Percentiles rank a stretch among this genome's conserved stretches.
Conservation (phyloP, 2,113 vertebrate species). For the Dryoscopus gambensis region DNA sequence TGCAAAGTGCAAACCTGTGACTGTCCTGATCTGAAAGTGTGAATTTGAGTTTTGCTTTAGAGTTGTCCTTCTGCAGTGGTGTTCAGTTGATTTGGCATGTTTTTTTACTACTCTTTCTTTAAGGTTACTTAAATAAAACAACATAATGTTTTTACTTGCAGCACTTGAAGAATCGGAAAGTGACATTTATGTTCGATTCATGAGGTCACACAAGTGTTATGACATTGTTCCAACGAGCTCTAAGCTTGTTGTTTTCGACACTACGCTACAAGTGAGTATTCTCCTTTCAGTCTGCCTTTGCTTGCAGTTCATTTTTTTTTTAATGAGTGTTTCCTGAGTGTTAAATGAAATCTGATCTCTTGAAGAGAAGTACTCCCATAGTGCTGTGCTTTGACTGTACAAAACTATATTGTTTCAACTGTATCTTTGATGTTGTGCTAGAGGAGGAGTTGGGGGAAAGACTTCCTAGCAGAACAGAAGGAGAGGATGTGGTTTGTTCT, state of each 20-base stretch:
- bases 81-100: background rate
- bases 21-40: background rate
- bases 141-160: conserved; percentile 59
- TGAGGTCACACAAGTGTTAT: conserved; percentile 98
- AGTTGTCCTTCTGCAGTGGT: background rate
- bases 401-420: background rate
- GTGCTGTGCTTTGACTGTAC: background rate
- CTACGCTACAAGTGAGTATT: conserved; percentile 88
- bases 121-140: conserved; percentile 26
- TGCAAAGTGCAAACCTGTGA: background rate
- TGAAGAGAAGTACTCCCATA: background rate
- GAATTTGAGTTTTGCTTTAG: background rate
- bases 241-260: conserved; percentile 97
- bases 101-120: background rate
- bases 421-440: background rate
- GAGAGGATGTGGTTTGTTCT: background rate
- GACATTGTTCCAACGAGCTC: conserved; percentile 98
- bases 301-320: background rate
- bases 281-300: background rate
- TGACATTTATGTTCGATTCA: conserved; percentile 97
- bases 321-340: background rate
- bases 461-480: background rate
- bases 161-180: conserved; percentile 87
- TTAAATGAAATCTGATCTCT: background rate
- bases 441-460: background rate